Base-by-base conservation (phyloP, 2,797 vertebrate genomes). In the Eulemur coronatus region DNA sequence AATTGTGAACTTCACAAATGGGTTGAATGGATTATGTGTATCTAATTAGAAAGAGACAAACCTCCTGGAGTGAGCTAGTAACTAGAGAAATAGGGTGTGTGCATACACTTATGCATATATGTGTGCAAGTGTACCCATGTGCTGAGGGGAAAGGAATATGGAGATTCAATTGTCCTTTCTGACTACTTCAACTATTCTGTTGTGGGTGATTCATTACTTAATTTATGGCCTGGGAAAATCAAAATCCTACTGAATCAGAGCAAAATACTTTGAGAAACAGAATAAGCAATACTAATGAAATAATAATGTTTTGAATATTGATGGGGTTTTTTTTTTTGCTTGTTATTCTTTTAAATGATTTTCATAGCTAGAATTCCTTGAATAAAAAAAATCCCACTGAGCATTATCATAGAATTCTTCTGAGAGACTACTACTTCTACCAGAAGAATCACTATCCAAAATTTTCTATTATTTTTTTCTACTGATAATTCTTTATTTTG, bases 31-130 rank as follows among this genome's bases (percentile, higher is more conserved):
- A 98, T 98, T 98, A 85, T 96, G 96, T 97, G 98, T 97, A 98
- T 98, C 98, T 98, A 97, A 99, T 98, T 98, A 98, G 98, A 96
- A 97, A 85, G 94, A 89, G 96, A 97, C 97, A 97, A 98, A 98
- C 97, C 97, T 98, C 30, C 52, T 95, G 79, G 89, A 97, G 97
- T 70, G 4, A 70, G 95, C 87, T 72, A 92, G 79, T 1, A 78
- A 79, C 0, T 9, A 84, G 75, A 97, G 91, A 97, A 92, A 89
- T 52, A 0, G 0, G 4, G 33, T 1, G 22, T 96, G 46, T 24
- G 22, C 1, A 0, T 50, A 33, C 33, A 22, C 46, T 48, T 55
- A 11, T 76, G 30, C 33, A 26, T 10, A 38, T 48, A 15, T 90
- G 41, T 61, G 38, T 95, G 13, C 15, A 81, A 92, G 55, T 87